A percentile compares a stretch with the other conserved stretches of the same genome.
phyloP scores from a whole-genome alignment of 2,888 invertebrate species.

The Dryococelus australis region DNA sequence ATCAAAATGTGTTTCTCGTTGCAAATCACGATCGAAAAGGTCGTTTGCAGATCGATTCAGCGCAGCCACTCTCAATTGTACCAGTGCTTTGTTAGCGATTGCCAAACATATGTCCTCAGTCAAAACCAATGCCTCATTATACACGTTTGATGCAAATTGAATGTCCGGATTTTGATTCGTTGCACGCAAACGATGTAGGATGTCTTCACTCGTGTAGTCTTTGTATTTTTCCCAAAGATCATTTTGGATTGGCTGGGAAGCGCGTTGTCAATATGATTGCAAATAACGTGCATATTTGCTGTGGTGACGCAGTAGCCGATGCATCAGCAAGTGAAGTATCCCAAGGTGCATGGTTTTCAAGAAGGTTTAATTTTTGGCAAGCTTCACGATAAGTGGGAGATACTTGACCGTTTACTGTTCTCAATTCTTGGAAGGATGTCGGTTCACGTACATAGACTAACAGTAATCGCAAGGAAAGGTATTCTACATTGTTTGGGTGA shows the following conservation, averaged over 20 bases:
- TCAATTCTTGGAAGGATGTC: too few relatives aligned
- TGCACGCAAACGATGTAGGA: too few relatives aligned
- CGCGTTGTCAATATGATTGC: conserved; percentile 52
- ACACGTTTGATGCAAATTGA: too few relatives aligned
- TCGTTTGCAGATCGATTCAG: conserved; percentile 44
- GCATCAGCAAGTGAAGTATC: conserved; percentile 48
- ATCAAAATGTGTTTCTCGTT: conserved; percentile 51
- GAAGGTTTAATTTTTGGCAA: conserved; percentile 52
- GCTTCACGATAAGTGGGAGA: conserved; percentile 56
- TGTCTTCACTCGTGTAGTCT: too few relatives aligned
- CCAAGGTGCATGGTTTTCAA: conserved; percentile 52
- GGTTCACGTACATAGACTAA: conserved; percentile 54
- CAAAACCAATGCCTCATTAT: too few relatives aligned
- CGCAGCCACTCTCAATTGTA: conserved; percentile 50
- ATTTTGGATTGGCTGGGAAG: conserved; percentile 47
- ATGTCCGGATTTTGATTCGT: too few relatives aligned
- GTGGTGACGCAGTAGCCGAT: conserved; percentile 45
- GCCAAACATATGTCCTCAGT: too few relatives aligned
- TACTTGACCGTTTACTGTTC: too few relatives aligned
- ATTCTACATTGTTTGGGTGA: conserved; percentile 50
- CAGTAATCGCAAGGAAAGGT: conserved; percentile 53
- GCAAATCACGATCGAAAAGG: conserved; percentile 47
- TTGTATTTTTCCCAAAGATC: conserved; percentile 45
- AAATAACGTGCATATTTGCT: conserved; percentile 51
- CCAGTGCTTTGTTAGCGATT: too few relatives aligned